These are phyloP conservation scores for Eucriotettix oculatus DNA, from an alignment of 2,888 invertebrate genomes.

Conservation along the genomic window DNA sequence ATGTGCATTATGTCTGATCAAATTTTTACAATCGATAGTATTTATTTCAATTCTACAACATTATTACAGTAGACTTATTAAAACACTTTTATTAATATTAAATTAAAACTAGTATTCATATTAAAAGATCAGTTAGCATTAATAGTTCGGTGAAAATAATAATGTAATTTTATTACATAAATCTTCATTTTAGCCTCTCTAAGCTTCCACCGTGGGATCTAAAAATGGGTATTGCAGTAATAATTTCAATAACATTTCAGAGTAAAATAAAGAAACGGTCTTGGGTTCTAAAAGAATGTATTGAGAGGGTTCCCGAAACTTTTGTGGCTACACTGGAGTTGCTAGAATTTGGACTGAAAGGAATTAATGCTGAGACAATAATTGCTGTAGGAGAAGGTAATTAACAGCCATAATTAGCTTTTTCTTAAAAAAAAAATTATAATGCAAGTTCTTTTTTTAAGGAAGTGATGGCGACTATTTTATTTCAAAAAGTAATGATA, in stretches of 20 bases:
- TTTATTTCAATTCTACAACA: too few relatives aligned
- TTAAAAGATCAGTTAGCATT: too few relatives aligned
- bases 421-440: background rate
- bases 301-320: conserved; percentile 54
- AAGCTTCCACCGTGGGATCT: too few relatives aligned
- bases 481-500: conserved; percentile 2
- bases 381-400: conserved; percentile 28
- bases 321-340: conserved; percentile 54
- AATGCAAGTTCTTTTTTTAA: background rate
- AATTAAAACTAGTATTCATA: too few relatives aligned
- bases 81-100: too few relatives aligned
- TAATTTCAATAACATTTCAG: conserved; percentile 22
- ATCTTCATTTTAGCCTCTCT: too few relatives aligned
- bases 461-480: conserved; percentile 10
- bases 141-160: too few relatives aligned
- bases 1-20: conserved; percentile 12
- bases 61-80: too few relatives aligned
- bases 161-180: too few relatives aligned
- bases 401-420: conserved; percentile 1
- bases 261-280: conserved; percentile 58
- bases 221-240: too few relatives aligned
- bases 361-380: conserved; percentile 47
- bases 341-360: conserved; percentile 51
- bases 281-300: conserved; percentile 68
- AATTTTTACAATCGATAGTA: too few relatives aligned